Evolutionary conservation across 2,113 vertebrate species (phyloP).

Genomic region (Epinephelus cyanopodus): DNA sequence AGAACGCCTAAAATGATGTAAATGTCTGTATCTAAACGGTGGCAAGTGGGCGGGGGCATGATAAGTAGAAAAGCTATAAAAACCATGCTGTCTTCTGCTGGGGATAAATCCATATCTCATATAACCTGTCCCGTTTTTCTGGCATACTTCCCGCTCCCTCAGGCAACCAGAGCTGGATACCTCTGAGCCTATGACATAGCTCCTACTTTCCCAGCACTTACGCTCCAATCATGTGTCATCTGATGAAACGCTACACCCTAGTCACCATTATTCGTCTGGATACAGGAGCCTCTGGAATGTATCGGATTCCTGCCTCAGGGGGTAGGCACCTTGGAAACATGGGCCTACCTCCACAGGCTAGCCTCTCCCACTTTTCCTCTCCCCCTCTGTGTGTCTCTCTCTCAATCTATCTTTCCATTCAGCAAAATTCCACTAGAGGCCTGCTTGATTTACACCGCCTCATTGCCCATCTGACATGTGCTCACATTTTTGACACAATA

Average conservation of each 20-base stretch:
- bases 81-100: slow-evolving; percentile 8
- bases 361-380: slow-evolving; percentile 34
- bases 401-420: slow-evolving; percentile 49
- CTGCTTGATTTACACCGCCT: slow-evolving; percentile 54
- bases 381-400: not conserved
- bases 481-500: slow-evolving; percentile 53
- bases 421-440: slow-evolving; percentile 67
- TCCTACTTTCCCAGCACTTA: slow-evolving; percentile 79
- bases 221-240: slow-evolving; percentile 74
- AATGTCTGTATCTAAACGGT: slow-evolving; percentile 26
- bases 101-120: slow-evolving; percentile 69
- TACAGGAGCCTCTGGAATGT: slow-evolving; percentile 81
- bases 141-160: slow-evolving; percentile 59
- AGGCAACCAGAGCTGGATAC: slow-evolving; percentile 66
- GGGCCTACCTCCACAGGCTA: slow-evolving; percentile 60
- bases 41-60: not conserved
- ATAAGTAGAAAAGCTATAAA: slow-evolving; percentile 35
- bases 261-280: slow-evolving; percentile 81
- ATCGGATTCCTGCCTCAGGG: slow-evolving; percentile 80
- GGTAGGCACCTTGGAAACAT: slow-evolving; percentile 75
- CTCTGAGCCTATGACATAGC: slow-evolving; percentile 71
- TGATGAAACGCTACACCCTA: slow-evolving; percentile 79
- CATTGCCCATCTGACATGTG: slow-evolving; percentile 50
- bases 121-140: slow-evolving; percentile 68
- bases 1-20: slow-evolving; percentile 32